A percentile compares a stretch with the other conserved stretches of the same genome.
phyloP scores from a whole-genome alignment of 1,140 invertebrate genomes.

The Bombus ignitus region DNA sequence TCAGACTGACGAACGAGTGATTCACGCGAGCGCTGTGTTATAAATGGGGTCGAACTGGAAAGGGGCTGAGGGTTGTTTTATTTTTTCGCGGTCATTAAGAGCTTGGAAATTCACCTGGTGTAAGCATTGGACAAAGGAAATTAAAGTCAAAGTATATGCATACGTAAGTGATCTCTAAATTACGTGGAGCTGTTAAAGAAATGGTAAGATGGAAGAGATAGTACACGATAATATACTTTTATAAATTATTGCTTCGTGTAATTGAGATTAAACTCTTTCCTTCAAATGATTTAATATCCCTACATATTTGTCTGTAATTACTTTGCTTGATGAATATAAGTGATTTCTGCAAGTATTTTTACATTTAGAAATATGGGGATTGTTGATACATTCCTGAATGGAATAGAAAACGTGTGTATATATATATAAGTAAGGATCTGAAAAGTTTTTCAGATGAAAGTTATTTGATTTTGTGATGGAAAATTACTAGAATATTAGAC shows the following conservation, averaged over 20 bases:
- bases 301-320: neutral
- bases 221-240: neutral
- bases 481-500: neutral
- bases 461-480: neutral
- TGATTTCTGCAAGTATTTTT: neutral
- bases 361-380: neutral
- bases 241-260: neutral
- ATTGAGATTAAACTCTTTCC: neutral
- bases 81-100: slow-evolving; percentile 46
- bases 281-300: neutral
- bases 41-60: slow-evolving; percentile 18
- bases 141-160: neutral
- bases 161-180: neutral
- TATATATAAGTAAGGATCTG: no score
- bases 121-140: neutral
- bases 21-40: slow-evolving; percentile 62
- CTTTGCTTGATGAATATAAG: neutral
- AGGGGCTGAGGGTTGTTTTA: slow-evolving; percentile 30
- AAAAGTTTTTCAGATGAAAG: no score
- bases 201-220: neutral
- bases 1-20: slow-evolving; percentile 50
- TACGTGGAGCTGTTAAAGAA: neutral
- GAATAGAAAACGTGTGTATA: no score
- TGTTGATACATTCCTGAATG: no score
- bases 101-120: slow-evolving; percentile 30